Evolutionary conservation across 1,140 invertebrate genomes (phyloP), one percentile per base, ranked within the genome.

Genomic region (Polypedilum vanderplanki): DNA sequence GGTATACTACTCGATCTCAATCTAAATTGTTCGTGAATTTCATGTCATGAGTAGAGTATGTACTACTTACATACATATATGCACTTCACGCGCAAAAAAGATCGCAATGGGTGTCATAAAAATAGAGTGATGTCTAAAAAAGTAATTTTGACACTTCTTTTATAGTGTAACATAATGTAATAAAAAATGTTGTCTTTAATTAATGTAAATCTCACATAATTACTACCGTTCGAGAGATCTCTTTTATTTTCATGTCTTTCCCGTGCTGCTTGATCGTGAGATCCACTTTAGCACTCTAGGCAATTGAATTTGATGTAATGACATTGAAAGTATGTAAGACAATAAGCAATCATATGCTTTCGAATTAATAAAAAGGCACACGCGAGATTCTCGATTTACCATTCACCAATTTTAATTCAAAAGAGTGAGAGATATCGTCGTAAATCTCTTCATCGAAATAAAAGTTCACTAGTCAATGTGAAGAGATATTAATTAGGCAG

Each of bases 121-220:
- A 70, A 70, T 1, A 18, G 20, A 18, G 65, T 70, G 17, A 70
- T n/a, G 17, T 70, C 65, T 70, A 10, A 70, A 70, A 20, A 8
- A 5, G n/a, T 17, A 70, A 9, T 70, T 70, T 7, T 70, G 46
- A 17, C n/a, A 15, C n/a, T 15, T 3, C 46, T 57, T 57, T 12
- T 17, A 12, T 12, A 18, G 15, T 18, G 17, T 20, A 17, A 70
- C 65, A 10, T 18, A 70, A 22, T 17, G 5, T 70, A 18, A 70
- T 20, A 20, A 18, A 57, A 22, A 70, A 20, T 15, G 10, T 57
- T 12, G n/a, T 8, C 18, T 70, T 20, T 70, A 70, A 70, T 70
- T 70, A 22, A 70, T 18, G 65, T 18, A 18, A 70, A 22, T 70
- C 65, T 70, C 65, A 70, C 65, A 17, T 70, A 70, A 70, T 1